Base-by-base conservation (phyloP, 2,113 vertebrate species). In the Ceuthmochares aereus region DNA sequence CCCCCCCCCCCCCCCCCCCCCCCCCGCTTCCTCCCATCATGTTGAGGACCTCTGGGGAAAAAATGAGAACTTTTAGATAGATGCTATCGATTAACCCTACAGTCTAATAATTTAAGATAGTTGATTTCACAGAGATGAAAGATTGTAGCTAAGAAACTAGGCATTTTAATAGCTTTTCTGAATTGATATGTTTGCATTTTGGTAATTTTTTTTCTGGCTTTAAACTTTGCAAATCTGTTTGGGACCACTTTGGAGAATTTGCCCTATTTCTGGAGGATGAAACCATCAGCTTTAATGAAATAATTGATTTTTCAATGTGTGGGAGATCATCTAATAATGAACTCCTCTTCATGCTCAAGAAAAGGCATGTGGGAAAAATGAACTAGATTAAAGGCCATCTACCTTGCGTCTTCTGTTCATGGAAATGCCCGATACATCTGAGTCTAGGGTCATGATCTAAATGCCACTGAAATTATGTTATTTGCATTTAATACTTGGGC, bases 81-180 rank as follows among this genome's bases (percentile, higher is more conserved):
- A 92, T 94, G 43, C 14, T 81, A 55, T 92, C 88, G 52, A 40
- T 90, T 91, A 69, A 80, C 40, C 43, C 85, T 77, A 43, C 60
- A 86, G 75, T 52, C 22, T 49, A 72, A 67, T 40, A 70, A n/a
- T 73, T 77, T 42, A 43, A 58, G 45, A 77, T 37, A 74, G 45
- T 26, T 75, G 69, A 75, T 94, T 93, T 92, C 73, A 83, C 27
- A 77, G 79, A 92, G 75, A 88, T 90, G 59, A 74, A 88, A 91
- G 84, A 58, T 59, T 83, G 40, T 66, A 77, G 37, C 87, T 93
- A 84, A 75, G 87, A 84, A 87, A 93, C 47, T 7, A 86, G 15
- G 34, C 22, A 34, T 75, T 75, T 82, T 40, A 80, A 60, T 63
- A 92, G 45, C 64, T 84, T 74, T 74, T 77, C 52, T 77, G 22